Evolutionary conservation across 1,140 invertebrate genomes (phyloP), one percentile per base, ranked within the genome.

Genomic region (Brachionus angularis): DNA sequence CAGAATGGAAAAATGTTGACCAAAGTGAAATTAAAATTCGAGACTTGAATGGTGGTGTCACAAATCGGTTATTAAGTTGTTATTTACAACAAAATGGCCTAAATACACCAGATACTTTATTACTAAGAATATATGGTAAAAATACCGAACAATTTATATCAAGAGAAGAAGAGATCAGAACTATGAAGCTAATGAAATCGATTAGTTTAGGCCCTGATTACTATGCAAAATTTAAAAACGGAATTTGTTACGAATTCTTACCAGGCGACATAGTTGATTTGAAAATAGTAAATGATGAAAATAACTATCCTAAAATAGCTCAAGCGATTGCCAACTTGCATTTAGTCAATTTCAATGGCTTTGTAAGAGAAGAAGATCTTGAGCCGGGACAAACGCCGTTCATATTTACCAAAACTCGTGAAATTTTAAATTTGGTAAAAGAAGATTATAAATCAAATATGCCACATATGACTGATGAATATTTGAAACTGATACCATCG

Each of bases 201-300:
- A 29, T 46, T 10, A 34, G 33, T 16, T 31, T 67, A n/a, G 62
- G 62, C 14, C 62, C 62, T 27, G 42, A 46, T 21, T 67, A 21
- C 47, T 67, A 47, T 83, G 91, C 90, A 44, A 87, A 88, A 27
- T 98, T 98, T 82, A 85, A 87, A 72, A 98, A 98, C 85, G 96
- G 95, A 23, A 84, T 98, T 72, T 89, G 87, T 18, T 98, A 97
- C 81, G 88, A 93, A 81, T 98, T 88, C 83, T 86, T 91, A 73
- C 87, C 87, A 74, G 96, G 96, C 34, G 84, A 85, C 67, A 89
- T 88, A 18, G 78, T 96, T 10, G 88, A 87, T 73, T 80, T 84
- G 21, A 84, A 88, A 34, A 86, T 84, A 73, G 88, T 94, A 3
- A 81, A 86, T 72, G 82, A 89, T 50, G 83, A 85, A 25, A 80